Evolutionary conservation across 64 coral and sea anemone genomes (phyloP).

Genomic region (Catalaphyllia jardinei): DNA sequence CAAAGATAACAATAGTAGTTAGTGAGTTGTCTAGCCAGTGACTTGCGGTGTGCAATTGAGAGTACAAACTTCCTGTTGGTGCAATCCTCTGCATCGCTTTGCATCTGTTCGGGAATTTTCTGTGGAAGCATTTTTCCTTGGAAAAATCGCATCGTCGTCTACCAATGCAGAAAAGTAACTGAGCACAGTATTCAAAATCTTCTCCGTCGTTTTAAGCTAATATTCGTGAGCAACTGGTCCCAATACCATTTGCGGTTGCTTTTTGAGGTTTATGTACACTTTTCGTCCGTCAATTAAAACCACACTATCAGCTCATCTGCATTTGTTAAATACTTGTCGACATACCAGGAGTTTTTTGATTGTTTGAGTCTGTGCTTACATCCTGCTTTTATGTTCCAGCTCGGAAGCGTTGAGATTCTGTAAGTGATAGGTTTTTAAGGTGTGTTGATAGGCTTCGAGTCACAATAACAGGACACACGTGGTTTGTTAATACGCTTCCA

Average conservation of each 20-base stretch:
- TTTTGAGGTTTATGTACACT: background rate
- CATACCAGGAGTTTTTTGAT: constrained; percentile 6
- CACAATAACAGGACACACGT: no score
- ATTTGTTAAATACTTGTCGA: constrained; percentile 30
- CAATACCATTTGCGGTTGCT: background rate
- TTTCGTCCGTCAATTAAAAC: background rate
- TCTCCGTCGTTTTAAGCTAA: background rate
- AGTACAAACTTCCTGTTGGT: background rate
- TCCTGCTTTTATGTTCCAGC: background rate
- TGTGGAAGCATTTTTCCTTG: background rate
- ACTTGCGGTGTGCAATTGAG: background rate
- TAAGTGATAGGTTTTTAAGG: background rate
- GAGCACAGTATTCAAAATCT: background rate
- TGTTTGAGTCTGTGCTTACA: background rate
- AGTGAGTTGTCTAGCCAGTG: background rate
- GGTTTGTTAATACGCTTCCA: no score
- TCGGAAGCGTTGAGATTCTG: background rate
- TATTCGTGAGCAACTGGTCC: background rate
- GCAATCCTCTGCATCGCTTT: background rate
- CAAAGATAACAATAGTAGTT: background rate
- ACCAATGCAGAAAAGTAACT: background rate
- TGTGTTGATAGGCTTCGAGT: background rate
- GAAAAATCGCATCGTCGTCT: background rate
- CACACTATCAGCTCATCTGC: constrained; percentile 8
- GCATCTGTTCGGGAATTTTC: background rate